Evolutionary conservation across 2,797 vertebrate species (phyloP).

Genomic region (Mycteria americana): DNA sequence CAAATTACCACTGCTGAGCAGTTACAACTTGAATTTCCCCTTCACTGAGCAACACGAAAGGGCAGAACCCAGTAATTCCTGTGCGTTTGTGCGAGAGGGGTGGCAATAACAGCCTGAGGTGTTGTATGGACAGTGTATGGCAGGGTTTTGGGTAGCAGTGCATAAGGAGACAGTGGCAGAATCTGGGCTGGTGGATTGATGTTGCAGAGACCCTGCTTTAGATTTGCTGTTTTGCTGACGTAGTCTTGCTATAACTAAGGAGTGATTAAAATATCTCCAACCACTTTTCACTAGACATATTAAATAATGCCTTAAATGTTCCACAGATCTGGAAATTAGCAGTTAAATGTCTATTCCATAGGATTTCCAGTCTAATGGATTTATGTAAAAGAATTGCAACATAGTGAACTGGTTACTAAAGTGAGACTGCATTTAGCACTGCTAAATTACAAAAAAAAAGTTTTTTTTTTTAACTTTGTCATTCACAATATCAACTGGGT

Average conservation of each 20-base stretch:
- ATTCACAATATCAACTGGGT: background rate
- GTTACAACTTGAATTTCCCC: background rate
- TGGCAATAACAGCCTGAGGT: background rate
- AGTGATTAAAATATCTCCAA: background rate
- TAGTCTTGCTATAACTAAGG: background rate
- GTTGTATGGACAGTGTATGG: no score
- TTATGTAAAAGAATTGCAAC: background rate
- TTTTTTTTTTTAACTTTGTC: background rate
- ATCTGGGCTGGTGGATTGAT: background rate
- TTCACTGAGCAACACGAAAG: background rate
- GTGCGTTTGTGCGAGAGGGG: background rate
- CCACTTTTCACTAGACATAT: background rate
- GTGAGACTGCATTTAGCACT: background rate
- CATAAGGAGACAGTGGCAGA: background rate
- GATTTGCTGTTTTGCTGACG: background rate
- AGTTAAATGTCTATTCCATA: background rate
- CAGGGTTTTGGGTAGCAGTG: background rate
- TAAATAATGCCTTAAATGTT: background rate
- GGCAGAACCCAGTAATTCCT: background rate
- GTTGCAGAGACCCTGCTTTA: background rate
- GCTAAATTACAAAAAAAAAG: background rate
- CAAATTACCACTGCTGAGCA: background rate
- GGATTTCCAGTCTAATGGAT: background rate
- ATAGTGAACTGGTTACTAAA: background rate
- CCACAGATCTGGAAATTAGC: background rate